Base-by-base conservation (phyloP, 1,140 invertebrate genomes). In the Lethocerus indicus region DNA sequence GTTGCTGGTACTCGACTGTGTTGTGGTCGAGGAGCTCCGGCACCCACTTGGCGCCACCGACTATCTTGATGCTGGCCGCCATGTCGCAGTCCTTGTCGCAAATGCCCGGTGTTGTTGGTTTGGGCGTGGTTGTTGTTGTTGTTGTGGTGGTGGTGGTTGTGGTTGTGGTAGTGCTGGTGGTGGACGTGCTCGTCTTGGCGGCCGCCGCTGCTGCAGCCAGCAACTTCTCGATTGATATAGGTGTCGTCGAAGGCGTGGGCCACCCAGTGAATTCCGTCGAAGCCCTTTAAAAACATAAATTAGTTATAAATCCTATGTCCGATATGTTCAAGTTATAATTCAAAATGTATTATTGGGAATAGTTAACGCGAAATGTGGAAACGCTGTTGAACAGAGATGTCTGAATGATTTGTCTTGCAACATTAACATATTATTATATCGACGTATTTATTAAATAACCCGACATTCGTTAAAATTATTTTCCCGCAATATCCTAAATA, bases 221-320 rank as follows among this genome's bases (percentile, higher is more conserved):
- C 1, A 87, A 64, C 61, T 84, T 83, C 59, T 86, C 83, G 36
- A 86, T 81, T 0, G 83, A 85, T 42, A 87, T 79, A 5, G 84
- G 83, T 0, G 83, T 87, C 0, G 85, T 87, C 1, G 83, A 81
- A 3, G 79, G 75, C 5, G 84, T 83, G 12, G 86, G 83, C 85
- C 85, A 90, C 16, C 85, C 86, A 9, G 84, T 87, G 58, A 90
- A 90, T 62, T 86, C 82, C 2, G 86, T 89, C 14, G 83, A 85
- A 40, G 79, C 78, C 64, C 87, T 85, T 58, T 36, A 26, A n/a
- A 63, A 67, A 55, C 20, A 54, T 45, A n/a, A 47, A 25, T 27
- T 25, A n/a, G n/a, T n/a, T n/a, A n/a, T n/a, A n/a, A n/a, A n/a
- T n/a, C n/a, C n/a, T n/a, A n/a, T n/a, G n/a, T n/a, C n/a, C n/a